Evolutionary conservation across 2,888 invertebrate species (phyloP).

Genomic region (Galeopsomyia nigrocyanea): DNA sequence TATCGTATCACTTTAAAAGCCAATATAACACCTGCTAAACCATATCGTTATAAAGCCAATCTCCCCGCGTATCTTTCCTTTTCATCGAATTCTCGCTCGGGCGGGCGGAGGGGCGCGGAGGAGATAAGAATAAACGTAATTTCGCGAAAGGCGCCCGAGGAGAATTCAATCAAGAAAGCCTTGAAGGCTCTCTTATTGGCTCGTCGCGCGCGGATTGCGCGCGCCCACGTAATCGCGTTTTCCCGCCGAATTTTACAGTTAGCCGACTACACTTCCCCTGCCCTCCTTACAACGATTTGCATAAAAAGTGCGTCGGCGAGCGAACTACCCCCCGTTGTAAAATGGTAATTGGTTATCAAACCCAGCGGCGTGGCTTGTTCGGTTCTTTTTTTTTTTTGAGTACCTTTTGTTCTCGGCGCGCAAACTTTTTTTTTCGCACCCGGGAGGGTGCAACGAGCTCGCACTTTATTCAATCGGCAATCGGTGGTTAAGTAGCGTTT

Average conservation of each 20-base stretch:
- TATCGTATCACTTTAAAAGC: too few species aligned
- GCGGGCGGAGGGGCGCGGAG: too few species aligned
- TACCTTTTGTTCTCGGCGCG: not conserved
- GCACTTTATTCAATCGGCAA: conserved; percentile 30
- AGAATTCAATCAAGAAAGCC: conserved; percentile 46
- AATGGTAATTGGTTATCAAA: conserved; percentile 64
- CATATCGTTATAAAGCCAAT: too few species aligned
- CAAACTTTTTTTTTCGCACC: not conserved
- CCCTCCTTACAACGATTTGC: conserved; percentile 57
- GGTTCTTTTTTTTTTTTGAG: not conserved
- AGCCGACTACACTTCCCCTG: conserved; percentile 39
- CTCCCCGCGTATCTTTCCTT: too few species aligned
- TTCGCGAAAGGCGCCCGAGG: conserved; percentile 28
- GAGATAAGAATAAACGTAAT: conserved; percentile 41
- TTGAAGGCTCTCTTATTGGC: conserved; percentile 40
- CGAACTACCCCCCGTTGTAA: conserved; percentile 44
- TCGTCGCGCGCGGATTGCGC: conserved; percentile 43
- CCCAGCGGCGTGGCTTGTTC: conserved; percentile 13
- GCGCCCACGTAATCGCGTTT: conserved; percentile 54
- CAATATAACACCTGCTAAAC: too few species aligned
- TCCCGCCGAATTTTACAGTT: conserved; percentile 57
- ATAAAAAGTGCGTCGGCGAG: conserved; percentile 53
- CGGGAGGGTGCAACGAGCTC: not conserved
- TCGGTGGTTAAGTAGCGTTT: conserved; percentile 20
- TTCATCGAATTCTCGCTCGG: too few species aligned